Conservation (phyloP, 2,888 invertebrate species). For the Germaria angustata region DNA sequence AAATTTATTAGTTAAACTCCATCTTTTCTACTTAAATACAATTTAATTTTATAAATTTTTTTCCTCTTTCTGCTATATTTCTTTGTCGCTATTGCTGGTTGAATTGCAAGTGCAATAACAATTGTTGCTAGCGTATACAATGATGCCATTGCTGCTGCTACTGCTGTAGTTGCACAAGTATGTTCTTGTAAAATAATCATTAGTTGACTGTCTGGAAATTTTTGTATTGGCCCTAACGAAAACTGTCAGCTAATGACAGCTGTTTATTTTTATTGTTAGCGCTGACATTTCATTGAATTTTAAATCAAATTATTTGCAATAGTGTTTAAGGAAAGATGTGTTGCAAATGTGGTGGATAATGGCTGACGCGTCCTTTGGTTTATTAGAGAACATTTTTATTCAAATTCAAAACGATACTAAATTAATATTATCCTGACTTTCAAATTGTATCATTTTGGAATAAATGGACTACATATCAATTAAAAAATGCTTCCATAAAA, state of each 20-base stretch:
- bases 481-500: no score
- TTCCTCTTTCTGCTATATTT: not conserved
- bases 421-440: no score
- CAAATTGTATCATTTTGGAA: no score
- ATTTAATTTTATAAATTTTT: constrained; percentile 30
- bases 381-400: constrained; percentile 9
- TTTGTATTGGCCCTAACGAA: constrained; percentile 71
- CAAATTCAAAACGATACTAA: not conserved
- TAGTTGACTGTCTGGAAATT: constrained; percentile 65
- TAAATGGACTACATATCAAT: no score
- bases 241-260: constrained; percentile 74
- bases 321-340: not conserved
- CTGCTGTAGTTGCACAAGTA: constrained; percentile 10
- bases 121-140: constrained; percentile 48
- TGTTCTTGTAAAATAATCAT: constrained; percentile 62
- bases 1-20: constrained; percentile 59
- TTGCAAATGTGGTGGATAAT: not conserved
- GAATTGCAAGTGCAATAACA: constrained; percentile 49
- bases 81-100: not conserved
- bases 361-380: not conserved
- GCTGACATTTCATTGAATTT: constrained; percentile 46
- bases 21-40: constrained; percentile 53
- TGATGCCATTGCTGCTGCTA: not conserved
- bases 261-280: constrained; percentile 66
- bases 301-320: constrained; percentile 20